A percentile compares a stretch with the other conserved stretches of the same genome.
Evolutionary conservation across 2,888 invertebrate genomes (phyloP).

Genomic region (Monochamus alternatus): DNA sequence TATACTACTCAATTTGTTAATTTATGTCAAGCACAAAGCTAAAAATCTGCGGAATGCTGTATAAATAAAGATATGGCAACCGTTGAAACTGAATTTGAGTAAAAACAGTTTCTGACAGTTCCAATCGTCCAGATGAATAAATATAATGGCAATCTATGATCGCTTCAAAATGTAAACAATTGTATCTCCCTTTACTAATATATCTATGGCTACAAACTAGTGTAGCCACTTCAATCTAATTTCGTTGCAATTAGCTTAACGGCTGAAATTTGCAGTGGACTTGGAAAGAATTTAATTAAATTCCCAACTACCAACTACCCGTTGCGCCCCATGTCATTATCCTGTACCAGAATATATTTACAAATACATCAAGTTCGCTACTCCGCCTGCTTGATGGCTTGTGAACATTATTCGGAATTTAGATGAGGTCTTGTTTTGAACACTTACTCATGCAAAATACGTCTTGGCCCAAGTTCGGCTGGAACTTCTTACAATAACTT

Average conservation of each 20-base stretch:
- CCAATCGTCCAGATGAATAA: too few relatives aligned
- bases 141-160: too few relatives aligned
- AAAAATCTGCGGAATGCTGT: too few relatives aligned
- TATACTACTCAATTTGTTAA: too few relatives aligned
- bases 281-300: slow-evolving; percentile 10
- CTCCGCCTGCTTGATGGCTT: neutral
- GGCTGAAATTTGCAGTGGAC: neutral
- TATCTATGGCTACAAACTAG: neutral
- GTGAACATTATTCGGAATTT: neutral
- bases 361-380: slow-evolving; percentile 5
- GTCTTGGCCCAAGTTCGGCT: neutral
- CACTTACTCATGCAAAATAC: slow-evolving; percentile 5
- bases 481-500: neutral
- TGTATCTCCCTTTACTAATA: too few relatives aligned
- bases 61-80: too few relatives aligned
- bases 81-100: too few relatives aligned
- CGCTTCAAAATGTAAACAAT: too few relatives aligned
- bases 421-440: neutral
- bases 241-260: slow-evolving; percentile 4
- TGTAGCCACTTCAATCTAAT: slow-evolving; percentile 2
- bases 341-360: neutral
- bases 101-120: too few relatives aligned
- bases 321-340: neutral
- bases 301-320: slow-evolving; percentile 9
- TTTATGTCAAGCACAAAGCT: too few relatives aligned